These are phyloP conservation scores for Dinoponera quadriceps DNA, from an alignment of 1,140 invertebrate species.

Conservation along the genomic window DNA sequence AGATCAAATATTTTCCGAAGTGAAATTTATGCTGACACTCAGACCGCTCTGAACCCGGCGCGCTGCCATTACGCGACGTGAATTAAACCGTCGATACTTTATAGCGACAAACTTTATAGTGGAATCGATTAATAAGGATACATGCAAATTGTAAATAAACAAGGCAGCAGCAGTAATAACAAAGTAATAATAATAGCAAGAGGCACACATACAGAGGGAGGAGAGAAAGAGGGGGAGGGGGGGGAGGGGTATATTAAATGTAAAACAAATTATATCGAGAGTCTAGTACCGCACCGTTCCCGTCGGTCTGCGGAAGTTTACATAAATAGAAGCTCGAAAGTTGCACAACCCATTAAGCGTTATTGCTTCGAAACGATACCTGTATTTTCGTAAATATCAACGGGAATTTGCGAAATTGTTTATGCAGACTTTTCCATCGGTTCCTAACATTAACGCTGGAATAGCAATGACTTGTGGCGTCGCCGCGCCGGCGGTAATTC, in stretches of 20 bases:
- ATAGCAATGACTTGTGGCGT: conserved; percentile 16
- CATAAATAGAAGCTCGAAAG: not conserved
- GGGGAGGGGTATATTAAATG: not conserved
- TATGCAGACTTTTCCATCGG: too few species aligned
- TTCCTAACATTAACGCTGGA: not conserved
- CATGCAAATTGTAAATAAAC: not conserved
- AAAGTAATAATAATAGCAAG: not conserved
- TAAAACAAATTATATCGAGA: not conserved
- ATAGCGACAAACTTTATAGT: not conserved
- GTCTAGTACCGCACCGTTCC: too few species aligned
- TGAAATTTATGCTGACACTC: conserved; percentile 48
- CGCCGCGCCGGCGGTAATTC: not conserved
- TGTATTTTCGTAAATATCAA: not conserved
- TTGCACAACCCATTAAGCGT: not conserved
- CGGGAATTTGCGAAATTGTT: not conserved
- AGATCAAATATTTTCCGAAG: conserved; percentile 54
- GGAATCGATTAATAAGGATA: conserved; percentile 8
- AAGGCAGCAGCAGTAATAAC: not conserved
- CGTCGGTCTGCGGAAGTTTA: not conserved
- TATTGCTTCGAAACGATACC: not conserved
- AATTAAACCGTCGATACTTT: conserved; percentile 47
- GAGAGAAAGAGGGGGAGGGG: too few species aligned
- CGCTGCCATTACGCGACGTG: conserved; percentile 23
- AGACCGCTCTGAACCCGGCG: conserved; percentile 8
- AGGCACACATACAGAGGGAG: not conserved